These are phyloP conservation scores for Heliconius ethilla DNA, from an alignment of 2,888 invertebrate species.

Conservation along the genomic window DNA sequence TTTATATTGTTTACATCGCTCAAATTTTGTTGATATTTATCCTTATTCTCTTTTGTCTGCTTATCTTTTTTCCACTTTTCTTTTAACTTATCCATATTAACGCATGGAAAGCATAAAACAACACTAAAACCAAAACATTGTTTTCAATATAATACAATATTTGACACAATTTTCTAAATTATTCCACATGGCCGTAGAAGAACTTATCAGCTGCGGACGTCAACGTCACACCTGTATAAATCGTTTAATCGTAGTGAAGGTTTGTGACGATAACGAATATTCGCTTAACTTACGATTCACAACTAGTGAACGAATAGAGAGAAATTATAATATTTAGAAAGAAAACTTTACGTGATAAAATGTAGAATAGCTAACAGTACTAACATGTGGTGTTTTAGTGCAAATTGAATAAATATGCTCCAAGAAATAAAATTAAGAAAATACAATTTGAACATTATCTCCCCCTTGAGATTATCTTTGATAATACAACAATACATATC, in stretches of 20 bases:
- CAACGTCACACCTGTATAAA: conserved; percentile 70
- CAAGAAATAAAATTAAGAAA: conserved; percentile 21
- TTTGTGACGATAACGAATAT: conserved; percentile 63
- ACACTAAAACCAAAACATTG: conserved; percentile 42
- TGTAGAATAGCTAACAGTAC: neutral
- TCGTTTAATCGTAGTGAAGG: conserved; percentile 63
- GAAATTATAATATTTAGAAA: neutral
- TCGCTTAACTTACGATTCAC: conserved; percentile 49
- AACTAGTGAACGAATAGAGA: neutral
- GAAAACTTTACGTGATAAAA: neutral
- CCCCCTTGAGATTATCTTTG: conserved; percentile 62
- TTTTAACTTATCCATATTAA: conserved; percentile 65
- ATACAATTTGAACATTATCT: conserved; percentile 55
- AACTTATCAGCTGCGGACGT: conserved; percentile 57
- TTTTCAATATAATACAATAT: conserved; percentile 42
- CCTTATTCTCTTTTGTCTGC: conserved; percentile 58
- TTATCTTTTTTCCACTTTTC: conserved; percentile 68
- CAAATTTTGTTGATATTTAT: conserved; percentile 58
- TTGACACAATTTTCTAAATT: conserved; percentile 47
- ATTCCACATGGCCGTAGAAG: conserved; percentile 50
- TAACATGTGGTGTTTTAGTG: neutral
- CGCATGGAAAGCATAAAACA: conserved; percentile 23
- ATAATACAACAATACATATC: conserved; percentile 50
- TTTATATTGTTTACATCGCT: conserved; percentile 68
- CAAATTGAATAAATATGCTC: conserved; percentile 6